Evolutionary conservation across 2,888 invertebrate genomes (phyloP).

Genomic region (Choristoneura rosaceana): DNA sequence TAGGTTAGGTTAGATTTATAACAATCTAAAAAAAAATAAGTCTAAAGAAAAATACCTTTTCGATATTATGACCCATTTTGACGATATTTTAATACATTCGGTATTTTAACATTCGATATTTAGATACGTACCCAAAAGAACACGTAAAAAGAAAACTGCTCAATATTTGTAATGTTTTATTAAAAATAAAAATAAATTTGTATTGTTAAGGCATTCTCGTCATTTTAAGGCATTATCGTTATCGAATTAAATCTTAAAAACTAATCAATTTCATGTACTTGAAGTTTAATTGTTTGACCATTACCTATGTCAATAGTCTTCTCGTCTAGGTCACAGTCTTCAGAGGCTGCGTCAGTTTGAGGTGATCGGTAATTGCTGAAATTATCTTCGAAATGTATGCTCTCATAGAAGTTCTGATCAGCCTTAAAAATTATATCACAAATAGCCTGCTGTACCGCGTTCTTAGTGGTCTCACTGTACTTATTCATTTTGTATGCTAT

Average conservation of each 20-base stretch:
- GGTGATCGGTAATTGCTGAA: conserved; percentile 17
- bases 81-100: no score
- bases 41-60: no score
- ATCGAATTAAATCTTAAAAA: not conserved
- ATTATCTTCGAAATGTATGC: conserved; percentile 8
- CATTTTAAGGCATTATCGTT: not conserved
- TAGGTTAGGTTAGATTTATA: no score
- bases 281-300: conserved; percentile 30
- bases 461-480: conserved; percentile 55
- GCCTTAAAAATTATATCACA: conserved; percentile 64
- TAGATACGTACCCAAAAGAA: no score
- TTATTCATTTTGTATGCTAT: conserved; percentile 63
- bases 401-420: conserved; percentile 55
- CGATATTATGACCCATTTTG: no score
- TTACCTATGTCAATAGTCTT: conserved; percentile 35
- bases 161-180: not conserved
- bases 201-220: not conserved
- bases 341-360: not conserved
- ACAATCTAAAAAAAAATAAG: no score
- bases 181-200: conserved; percentile 5
- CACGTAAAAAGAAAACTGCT: not conserved
- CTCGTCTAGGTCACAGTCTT: conserved; percentile 24
- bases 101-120: no score
- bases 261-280: conserved; percentile 22
- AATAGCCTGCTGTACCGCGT: conserved; percentile 60